Evolutionary conservation across 2,797 vertebrate genomes (phyloP), one percentile per base, ranked within the genome.

Genomic region (Simalia tracyae): DNA sequence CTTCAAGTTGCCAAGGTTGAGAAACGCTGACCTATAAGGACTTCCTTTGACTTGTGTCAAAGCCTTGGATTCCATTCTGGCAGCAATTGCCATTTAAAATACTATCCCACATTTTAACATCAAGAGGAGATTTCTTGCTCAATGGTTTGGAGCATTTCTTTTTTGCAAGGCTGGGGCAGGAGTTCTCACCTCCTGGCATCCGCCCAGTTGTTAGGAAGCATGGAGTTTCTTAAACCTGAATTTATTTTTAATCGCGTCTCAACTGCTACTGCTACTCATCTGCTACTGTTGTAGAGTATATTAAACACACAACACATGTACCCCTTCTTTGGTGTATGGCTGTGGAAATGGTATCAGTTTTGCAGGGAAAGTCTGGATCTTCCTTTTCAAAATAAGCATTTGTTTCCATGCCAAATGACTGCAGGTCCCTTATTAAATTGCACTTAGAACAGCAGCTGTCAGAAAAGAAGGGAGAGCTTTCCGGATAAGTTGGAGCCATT

Each of bases 381-480:
- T 95, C 89, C 94, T 91, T 90, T 91, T 66, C 87, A 57, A 56
- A 93, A 91, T 42, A 46, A 84, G 95, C 88, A 92, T 94, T 94
- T 95, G 95, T 96, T 95, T 95, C 90, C 90, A 59, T 95, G 89
- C 93, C 92, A 94, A 92, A 90, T 91, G 95, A 94, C 94, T 95
- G 94, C 87, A 91, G 95, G 94, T 93, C 94, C 93, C 95, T 96
- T 97, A 97, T 96, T 96, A 97, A 97, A 95, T 95, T 94, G 95
- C 96, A 96, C 96, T 97, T 97, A 96, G 94, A 97, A 93, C 94
- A 96, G 94, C n/a, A 11, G 87, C 96, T 96, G 95, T 94, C 94
- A 96, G 93, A 94, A 68, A 95, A 93, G 95, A 93, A 96, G 94
- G 92, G 95, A 97, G 94, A 96, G 94, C 91, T 94, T 96, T 96